Conservation (phyloP, 2,797 vertebrate species). For the Arrhamphus sclerolepis region DNA sequence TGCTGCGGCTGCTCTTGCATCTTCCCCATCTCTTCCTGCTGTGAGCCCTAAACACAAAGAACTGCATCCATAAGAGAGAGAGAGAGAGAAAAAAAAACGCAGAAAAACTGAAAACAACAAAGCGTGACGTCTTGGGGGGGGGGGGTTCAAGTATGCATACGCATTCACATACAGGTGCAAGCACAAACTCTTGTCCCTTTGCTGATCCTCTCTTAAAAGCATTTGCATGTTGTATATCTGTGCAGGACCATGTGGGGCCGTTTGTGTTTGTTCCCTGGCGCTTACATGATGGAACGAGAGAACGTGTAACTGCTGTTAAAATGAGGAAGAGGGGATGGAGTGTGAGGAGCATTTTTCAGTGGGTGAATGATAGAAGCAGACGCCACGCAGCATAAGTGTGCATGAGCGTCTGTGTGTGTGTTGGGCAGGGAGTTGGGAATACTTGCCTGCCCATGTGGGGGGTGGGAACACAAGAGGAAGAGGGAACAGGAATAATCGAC, state of each 20-base stretch:
- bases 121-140: slow-evolving; percentile 30
- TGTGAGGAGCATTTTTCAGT: neutral
- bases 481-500: slow-evolving; percentile 17
- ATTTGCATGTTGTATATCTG: slow-evolving; percentile 68
- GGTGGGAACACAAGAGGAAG: slow-evolving; percentile 30
- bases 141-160: slow-evolving; percentile 27
- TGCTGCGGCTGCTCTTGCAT: neutral
- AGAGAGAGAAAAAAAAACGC: too few species aligned
- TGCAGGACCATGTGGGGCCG: slow-evolving; percentile 20
- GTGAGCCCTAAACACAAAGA: slow-evolving; percentile 1
- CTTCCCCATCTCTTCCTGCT: slow-evolving; percentile 11
- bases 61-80: slow-evolving; percentile 16
- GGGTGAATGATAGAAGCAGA: slow-evolving; percentile 16
- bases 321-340: slow-evolving; percentile 6
- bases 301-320: slow-evolving; percentile 22
- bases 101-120: slow-evolving; percentile 20
- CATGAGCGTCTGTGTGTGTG: slow-evolving; percentile 9
- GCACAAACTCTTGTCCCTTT: slow-evolving; percentile 22
- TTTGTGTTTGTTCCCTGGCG: slow-evolving; percentile 21
- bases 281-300: slow-evolving; percentile 10
- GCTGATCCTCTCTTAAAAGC: slow-evolving; percentile 62
- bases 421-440: slow-evolving; percentile 10
- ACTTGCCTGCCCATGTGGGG: slow-evolving; percentile 22
- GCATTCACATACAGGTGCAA: slow-evolving; percentile 32
- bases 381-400: slow-evolving; percentile 4